These are phyloP conservation scores for Drosophila sturtevanti DNA, from an alignment of 1,140 invertebrate species.

Conservation along the genomic window DNA sequence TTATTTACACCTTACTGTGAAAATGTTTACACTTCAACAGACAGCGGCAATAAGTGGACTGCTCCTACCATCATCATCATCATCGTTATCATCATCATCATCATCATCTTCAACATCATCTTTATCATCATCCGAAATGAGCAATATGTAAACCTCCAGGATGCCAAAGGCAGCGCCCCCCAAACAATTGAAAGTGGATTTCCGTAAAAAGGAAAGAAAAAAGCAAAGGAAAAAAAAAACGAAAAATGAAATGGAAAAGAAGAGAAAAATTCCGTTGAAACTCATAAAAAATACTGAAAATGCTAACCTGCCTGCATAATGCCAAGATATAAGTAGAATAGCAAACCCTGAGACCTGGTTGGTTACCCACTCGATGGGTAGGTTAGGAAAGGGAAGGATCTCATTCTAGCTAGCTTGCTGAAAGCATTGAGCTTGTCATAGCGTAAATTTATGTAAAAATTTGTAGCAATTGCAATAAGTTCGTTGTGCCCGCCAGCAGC, in stretches of 20 bases:
- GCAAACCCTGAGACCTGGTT: slow-evolving; percentile 18
- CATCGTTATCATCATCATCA: no score
- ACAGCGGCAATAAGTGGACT: slow-evolving; percentile 52
- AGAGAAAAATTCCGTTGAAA: slow-evolving; percentile 25
- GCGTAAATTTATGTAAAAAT: slow-evolving; percentile 80
- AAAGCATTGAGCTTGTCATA: slow-evolving; percentile 40
- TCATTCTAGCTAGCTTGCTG: background rate
- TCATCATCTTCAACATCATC: background rate
- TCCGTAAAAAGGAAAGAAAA: slow-evolving; percentile 65
- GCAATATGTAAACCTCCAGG: slow-evolving; percentile 74
- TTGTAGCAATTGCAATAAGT: slow-evolving; percentile 77
- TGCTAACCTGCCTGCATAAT: slow-evolving; percentile 67
- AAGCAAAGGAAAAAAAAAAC: slow-evolving; percentile 30
- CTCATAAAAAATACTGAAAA: slow-evolving; percentile 66
- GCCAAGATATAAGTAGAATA: slow-evolving; percentile 13
- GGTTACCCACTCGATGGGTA: background rate
- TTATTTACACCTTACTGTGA: slow-evolving; percentile 79
- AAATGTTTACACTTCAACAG: slow-evolving; percentile 79
- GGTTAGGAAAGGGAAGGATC: background rate
- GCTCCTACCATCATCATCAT: background rate
- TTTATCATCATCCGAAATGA: slow-evolving; percentile 52
- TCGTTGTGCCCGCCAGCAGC: slow-evolving; percentile 33
- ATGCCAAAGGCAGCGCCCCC: slow-evolving; percentile 55
- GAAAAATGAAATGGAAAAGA: slow-evolving; percentile 34
- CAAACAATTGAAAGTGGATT: slow-evolving; percentile 82